Evolutionary conservation across 1,140 invertebrate species (phyloP).

Genomic region (Gryon sp.): DNA sequence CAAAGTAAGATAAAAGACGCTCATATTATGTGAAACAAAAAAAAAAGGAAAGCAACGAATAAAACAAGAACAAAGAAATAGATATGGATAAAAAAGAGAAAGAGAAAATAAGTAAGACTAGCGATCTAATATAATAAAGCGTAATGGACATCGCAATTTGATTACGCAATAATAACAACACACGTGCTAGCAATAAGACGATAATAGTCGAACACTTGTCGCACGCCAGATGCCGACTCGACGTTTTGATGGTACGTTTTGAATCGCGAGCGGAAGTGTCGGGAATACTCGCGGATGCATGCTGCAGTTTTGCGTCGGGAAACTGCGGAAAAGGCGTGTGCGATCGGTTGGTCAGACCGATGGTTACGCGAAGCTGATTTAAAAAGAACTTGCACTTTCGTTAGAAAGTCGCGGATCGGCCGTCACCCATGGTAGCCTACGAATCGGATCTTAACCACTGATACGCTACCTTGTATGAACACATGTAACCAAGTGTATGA

Average conservation of each 20-base stretch:
- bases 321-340: conserved; percentile 74
- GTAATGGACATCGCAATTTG: conserved; percentile 3
- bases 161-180: conserved; percentile 20
- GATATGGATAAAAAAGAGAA: neutral
- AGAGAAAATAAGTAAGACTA: too few species aligned
- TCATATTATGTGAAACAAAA: too few species aligned
- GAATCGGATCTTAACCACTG: conserved; percentile 56
- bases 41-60: neutral
- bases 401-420: conserved; percentile 77
- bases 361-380: conserved; percentile 72
- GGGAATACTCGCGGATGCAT: conserved; percentile 12
- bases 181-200: neutral
- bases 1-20: too few species aligned
- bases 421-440: conserved; percentile 72
- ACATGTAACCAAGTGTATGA: conserved; percentile 40
- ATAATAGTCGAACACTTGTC: conserved; percentile 27
- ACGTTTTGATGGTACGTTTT: conserved; percentile 41
- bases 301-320: conserved; percentile 65
- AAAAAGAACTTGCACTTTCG: conserved; percentile 79
- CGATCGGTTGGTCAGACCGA: conserved; percentile 60
- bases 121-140: conserved; percentile 3
- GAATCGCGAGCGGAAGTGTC: conserved; percentile 46
- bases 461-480: conserved; percentile 54
- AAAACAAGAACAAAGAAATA: neutral
- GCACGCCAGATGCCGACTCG: conserved; percentile 33